Evolutionary conservation across 2,888 invertebrate species (phyloP).

Genomic region (Deroplatys truncata): DNA sequence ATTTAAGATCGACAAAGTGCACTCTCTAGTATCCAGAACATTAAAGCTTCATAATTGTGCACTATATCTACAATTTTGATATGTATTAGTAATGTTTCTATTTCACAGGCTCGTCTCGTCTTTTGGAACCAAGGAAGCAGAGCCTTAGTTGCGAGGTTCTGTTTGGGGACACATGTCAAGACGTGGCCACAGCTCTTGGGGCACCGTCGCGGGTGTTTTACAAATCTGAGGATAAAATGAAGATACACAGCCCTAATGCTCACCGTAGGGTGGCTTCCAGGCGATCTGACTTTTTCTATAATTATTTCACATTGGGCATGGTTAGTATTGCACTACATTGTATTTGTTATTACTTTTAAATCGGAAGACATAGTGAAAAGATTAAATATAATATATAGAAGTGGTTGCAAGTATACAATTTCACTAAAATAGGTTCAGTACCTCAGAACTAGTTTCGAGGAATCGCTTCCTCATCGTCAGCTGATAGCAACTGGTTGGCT

Average conservation of each 20-base stretch:
- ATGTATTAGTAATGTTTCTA: background rate
- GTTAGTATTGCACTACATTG: slow-evolving; percentile 51
- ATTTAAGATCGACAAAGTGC: too few relatives aligned
- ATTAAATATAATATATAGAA: too few relatives aligned
- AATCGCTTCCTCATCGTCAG: too few relatives aligned
- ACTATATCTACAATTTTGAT: too few relatives aligned
- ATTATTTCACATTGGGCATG: slow-evolving; percentile 94
- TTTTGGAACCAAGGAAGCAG: slow-evolving; percentile 44
- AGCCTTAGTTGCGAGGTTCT: slow-evolving; percentile 65
- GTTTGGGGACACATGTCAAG: slow-evolving; percentile 84
- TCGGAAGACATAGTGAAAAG: too few relatives aligned
- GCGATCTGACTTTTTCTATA: slow-evolving; percentile 96
- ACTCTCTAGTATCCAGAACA: too few relatives aligned
- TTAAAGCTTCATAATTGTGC: too few relatives aligned
- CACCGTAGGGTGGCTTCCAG: slow-evolving; percentile 71
- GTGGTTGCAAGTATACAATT: too few relatives aligned
- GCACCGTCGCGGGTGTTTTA: slow-evolving; percentile 91
- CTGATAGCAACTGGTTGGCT: too few relatives aligned
- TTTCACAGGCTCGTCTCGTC: slow-evolving; percentile 34
- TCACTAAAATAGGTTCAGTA: too few relatives aligned
- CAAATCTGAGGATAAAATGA: slow-evolving; percentile 99
- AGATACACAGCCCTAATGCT: slow-evolving; percentile 88
- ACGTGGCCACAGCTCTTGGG: slow-evolving; percentile 83
- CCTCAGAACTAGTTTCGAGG: too few relatives aligned
- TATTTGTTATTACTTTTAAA: too few relatives aligned